phyloP scores from a whole-genome alignment of 2,113 vertebrate genomes.

The Urocitellus parryii region DNA sequence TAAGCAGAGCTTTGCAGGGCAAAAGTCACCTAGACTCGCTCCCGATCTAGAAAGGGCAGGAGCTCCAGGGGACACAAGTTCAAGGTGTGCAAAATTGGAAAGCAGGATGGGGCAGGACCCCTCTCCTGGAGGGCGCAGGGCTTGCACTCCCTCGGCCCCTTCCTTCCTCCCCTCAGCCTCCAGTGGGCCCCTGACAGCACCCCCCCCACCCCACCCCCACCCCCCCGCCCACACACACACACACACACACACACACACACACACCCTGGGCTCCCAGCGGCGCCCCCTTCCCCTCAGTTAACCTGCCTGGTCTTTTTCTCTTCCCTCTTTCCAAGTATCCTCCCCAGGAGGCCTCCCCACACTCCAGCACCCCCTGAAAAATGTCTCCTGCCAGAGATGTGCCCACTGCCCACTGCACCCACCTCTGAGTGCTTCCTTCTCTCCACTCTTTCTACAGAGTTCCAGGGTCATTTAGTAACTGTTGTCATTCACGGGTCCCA shows the following conservation, averaged over 20 bases:
- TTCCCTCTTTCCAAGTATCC: not conserved
- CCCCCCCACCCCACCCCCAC: no score
- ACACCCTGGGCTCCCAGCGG: not conserved
- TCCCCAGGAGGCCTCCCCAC: constrained; percentile 57
- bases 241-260: no score
- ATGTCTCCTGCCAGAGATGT: not conserved
- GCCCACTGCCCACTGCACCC: not conserved
- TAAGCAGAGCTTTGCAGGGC: not conserved
- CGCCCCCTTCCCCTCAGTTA: no score
- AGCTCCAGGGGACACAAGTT: not conserved
- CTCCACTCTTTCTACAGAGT: not conserved
- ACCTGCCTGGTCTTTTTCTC: not conserved
- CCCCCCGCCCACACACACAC: no score
- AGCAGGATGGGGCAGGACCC: not conserved
- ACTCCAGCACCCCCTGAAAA: not conserved
- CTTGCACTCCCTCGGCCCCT: not conserved
- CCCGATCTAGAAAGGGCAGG: not conserved
- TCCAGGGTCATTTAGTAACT: not conserved
- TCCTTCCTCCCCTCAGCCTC: not conserved
- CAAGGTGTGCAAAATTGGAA: not conserved
- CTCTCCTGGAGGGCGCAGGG: not conserved
- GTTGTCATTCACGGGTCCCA: not conserved
- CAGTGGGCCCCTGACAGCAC: not conserved
- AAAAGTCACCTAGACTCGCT: not conserved
- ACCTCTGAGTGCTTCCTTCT: accelerated